Conservation (phyloP, 2,797 vertebrate species). For the Megaceryle alcyon region DNA sequence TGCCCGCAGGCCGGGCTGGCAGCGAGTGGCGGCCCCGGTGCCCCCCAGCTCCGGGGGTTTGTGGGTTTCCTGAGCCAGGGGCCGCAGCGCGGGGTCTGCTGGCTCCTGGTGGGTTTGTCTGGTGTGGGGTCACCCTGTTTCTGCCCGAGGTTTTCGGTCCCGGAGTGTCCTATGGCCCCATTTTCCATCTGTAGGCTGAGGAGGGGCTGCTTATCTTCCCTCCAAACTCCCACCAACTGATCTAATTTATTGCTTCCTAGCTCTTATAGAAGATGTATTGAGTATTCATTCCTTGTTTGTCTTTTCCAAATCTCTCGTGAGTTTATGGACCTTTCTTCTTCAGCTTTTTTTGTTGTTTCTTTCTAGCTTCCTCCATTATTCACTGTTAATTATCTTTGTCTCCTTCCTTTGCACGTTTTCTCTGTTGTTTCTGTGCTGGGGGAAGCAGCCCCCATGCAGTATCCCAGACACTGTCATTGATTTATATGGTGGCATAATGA, state of each 20-base stretch:
- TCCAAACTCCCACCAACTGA: accelerated
- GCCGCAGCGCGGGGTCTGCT: accelerated
- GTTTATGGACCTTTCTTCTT: background rate
- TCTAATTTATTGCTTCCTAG: background rate
- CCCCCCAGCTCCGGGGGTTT: no score
- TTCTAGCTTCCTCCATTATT: background rate
- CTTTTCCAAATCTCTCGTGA: background rate
- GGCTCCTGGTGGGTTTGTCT: background rate
- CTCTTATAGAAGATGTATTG: background rate
- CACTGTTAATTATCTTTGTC: background rate
- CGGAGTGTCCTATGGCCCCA: no score
- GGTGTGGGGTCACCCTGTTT: accelerated
- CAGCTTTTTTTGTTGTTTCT: background rate
- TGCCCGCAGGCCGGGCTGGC: background rate
- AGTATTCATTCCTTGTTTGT: background rate
- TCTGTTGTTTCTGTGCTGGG: background rate
- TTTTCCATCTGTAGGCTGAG: accelerated
- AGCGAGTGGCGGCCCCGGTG: background rate
- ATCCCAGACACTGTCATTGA: background rate
- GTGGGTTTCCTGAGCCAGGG: background rate
- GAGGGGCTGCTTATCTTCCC: accelerated
- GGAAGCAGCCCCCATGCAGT: accelerated
- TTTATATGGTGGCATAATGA: background rate
- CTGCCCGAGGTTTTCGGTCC: accelerated
- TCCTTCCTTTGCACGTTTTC: background rate